Evolutionary conservation across 2,113 vertebrate species (phyloP), one percentile per base, ranked within the genome.

Genomic region (Neopipo cinnamomea): DNA sequence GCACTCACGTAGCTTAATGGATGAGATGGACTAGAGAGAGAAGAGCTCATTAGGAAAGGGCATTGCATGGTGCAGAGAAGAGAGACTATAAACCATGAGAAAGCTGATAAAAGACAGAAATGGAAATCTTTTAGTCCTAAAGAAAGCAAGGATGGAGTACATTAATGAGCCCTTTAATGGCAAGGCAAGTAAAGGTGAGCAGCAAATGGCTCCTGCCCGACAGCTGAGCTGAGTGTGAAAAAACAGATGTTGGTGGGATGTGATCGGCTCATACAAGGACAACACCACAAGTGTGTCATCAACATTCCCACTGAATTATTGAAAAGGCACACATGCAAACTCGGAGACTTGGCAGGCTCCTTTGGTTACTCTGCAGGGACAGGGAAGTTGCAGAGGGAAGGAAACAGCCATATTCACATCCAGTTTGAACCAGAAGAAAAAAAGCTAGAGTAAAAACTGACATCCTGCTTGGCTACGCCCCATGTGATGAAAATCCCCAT

Each of bases 111-210:
- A 91, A 93, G 93, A 72, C 67, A 95, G 79, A 80, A 95, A 94
- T 89, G n/a, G 84, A 92, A 95, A 95, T 95, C 86, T 95, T 91
- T 63, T 91, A 8, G 28, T 88, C 80, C 61, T 62, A 41, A 85
- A 89, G 84, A 92, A 87, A 82, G 76, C 62, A 75, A 68, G 80
- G 79, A 78, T 75, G 53, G 70, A 87, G 76, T 47, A 42, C 80
- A 22, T 92, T 95, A 96, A 95, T 91, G 94, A 95, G 89, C 35
- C 84, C 37, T 89, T 92, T 92, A 91, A 91, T 89, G 81, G 86
- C 4, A 5, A 95, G 89, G 84, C 73, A 75, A 92, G 91, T 61
- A 95, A 97, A 95, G 94, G 94, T 95, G 96, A 95, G 89, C 80
- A 82, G 91, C 83, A 95, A 96, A 95, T 82, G 91, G 93, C 84